Percentiles rank a stretch among this genome's conserved stretches.
Evolutionary conservation across 2,888 invertebrate genomes (phyloP).

Genomic region (Andrena chrysosceles): DNA sequence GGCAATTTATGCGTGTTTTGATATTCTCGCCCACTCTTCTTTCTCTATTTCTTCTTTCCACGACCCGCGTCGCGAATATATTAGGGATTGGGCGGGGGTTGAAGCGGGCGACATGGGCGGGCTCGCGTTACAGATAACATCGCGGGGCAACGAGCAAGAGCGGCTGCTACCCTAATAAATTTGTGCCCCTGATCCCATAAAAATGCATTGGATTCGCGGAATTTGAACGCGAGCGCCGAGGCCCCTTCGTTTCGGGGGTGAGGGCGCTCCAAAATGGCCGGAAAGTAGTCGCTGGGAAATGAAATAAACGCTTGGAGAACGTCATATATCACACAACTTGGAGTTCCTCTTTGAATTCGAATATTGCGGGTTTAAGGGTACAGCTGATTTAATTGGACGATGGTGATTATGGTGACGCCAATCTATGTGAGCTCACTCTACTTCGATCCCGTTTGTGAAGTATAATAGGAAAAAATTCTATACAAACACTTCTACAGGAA

Average conservation of each 20-base stretch:
- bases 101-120: constrained; percentile 52
- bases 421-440: no score
- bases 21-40: constrained; percentile 69
- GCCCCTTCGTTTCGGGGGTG: background rate
- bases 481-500: no score
- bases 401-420: no score
- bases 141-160: constrained; percentile 65
- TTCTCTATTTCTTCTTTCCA: background rate
- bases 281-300: background rate
- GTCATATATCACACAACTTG: no score
- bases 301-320: background rate
- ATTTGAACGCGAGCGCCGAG: constrained; percentile 34
- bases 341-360: no score
- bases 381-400: no score
- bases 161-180: constrained; percentile 78
- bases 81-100: constrained; percentile 63
- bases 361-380: no score
- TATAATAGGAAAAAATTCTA: no score
- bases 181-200: constrained; percentile 79
- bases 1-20: constrained; percentile 79
- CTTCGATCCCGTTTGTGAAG: no score
- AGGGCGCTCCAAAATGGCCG: background rate
- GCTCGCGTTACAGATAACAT: constrained; percentile 63
- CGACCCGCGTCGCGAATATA: constrained; percentile 75
- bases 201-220: constrained; percentile 80